Percentiles rank a stretch among this genome's conserved stretches.
These are phyloP conservation scores for Yponomeuta cagnagella DNA, from an alignment of 2,888 invertebrate genomes.

Conservation along the genomic window DNA sequence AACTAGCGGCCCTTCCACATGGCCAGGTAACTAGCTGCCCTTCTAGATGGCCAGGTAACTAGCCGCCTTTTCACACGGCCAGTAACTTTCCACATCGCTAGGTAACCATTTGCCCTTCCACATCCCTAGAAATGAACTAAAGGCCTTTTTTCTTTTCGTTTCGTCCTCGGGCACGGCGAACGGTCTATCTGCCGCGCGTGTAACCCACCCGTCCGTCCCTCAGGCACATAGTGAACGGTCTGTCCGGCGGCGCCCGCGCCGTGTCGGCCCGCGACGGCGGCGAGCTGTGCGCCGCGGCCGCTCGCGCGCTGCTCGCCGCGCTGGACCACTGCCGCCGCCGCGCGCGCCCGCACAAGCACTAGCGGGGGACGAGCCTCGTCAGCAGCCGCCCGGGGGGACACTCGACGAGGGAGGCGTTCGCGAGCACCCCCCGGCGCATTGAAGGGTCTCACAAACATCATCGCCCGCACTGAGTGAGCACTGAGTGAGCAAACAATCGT, in stretches of 20 bases:
- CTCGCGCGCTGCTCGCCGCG: constrained; percentile 44
- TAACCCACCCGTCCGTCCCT: not conserved
- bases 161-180: constrained; percentile 45
- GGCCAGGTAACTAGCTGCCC: not conserved
- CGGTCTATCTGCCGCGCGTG: too few relatives aligned
- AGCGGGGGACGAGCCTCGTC: too few relatives aligned
- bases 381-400: too few relatives aligned
- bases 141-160: not conserved
- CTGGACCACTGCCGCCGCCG: constrained; percentile 26
- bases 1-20: constrained; percentile 19
- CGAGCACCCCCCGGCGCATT: too few relatives aligned
- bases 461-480: too few relatives aligned
- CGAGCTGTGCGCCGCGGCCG: constrained; percentile 54
- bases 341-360: constrained; percentile 15
- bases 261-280: constrained; percentile 77
- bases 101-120: too few relatives aligned
- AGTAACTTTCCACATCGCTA: too few relatives aligned
- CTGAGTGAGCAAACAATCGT: too few relatives aligned
- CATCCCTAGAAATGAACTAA: not conserved
- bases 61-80: not conserved
- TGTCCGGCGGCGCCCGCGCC: constrained; percentile 73
- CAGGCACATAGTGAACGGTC: constrained; percentile 74
- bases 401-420: too few relatives aligned
- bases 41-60: constrained; percentile 19
- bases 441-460: too few relatives aligned